phyloP scores from a whole-genome alignment of 1,140 invertebrate genomes.

The Trypoxylus dichotomus region DNA sequence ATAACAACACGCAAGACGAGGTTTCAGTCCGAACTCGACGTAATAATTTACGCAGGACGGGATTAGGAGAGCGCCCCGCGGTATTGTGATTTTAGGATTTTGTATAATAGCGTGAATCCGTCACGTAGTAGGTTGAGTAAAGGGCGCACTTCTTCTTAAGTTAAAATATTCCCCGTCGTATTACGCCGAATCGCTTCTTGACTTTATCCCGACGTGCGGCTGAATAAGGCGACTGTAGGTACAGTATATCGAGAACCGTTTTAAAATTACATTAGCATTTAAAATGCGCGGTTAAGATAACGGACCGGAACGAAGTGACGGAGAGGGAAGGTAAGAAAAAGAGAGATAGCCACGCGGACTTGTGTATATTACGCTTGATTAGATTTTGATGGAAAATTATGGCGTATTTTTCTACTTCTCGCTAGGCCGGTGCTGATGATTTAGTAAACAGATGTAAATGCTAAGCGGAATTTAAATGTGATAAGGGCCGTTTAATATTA shows the following conservation, averaged over 20 bases:
- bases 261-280: constrained; percentile 26
- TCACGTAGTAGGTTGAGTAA: background rate
- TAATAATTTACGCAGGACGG: background rate
- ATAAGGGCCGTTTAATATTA: background rate
- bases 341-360: too few relatives aligned
- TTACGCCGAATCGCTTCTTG: background rate
- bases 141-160: background rate
- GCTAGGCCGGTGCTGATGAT: background rate
- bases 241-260: background rate
- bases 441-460: constrained; percentile 13
- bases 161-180: background rate
- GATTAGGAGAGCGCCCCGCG: background rate
- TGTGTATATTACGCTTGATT: background rate
- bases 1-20: background rate
- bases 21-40: background rate
- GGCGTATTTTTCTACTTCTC: background rate
- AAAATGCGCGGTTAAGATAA: constrained; percentile 5
- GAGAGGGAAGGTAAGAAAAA: background rate
- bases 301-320: background rate
- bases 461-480: background rate
- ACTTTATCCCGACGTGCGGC: background rate
- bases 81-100: background rate
- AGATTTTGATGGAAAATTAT: constrained; percentile 17
- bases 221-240: background rate
- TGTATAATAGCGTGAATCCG: background rate